Evolutionary conservation across 2,888 invertebrate species (phyloP).

Genomic region (Yponomeuta malinellus): DNA sequence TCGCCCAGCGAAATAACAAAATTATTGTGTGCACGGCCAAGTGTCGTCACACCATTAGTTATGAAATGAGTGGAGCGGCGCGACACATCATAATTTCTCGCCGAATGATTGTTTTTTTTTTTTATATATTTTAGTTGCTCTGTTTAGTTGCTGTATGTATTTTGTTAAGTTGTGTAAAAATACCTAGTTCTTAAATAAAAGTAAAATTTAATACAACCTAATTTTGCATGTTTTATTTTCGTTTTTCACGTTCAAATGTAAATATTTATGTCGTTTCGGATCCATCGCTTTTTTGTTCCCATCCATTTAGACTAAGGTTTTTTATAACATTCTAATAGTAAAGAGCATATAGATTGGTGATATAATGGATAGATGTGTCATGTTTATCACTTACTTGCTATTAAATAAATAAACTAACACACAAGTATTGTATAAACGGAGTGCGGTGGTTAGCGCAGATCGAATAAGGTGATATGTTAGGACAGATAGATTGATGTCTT

Average conservation of each 20-base stretch:
- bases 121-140: conserved; percentile 56
- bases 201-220: conserved; percentile 65
- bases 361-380: not conserved
- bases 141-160: conserved; percentile 73
- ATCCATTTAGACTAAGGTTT: conserved; percentile 3
- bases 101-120: conserved; percentile 56
- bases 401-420: conserved; percentile 11
- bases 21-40: not conserved
- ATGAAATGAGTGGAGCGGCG: conserved; percentile 18
- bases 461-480: conserved; percentile 47
- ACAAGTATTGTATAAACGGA: conserved; percentile 48
- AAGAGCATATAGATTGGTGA: not conserved
- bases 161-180: conserved; percentile 76
- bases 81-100: conserved; percentile 25
- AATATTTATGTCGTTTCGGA: conserved; percentile 12
- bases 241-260: conserved; percentile 21
- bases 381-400: conserved; percentile 1
- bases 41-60: not conserved
- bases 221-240: conserved; percentile 60
- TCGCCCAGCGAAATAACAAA: not conserved
- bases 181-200: conserved; percentile 67
- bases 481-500: conserved; percentile 66
- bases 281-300: not conserved
- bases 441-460: conserved; percentile 41
- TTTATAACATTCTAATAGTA: conserved; percentile 1